These are phyloP conservation scores for Ancistrus triradiatus DNA, from an alignment of 2,113 vertebrate species.

Conservation along the genomic window DNA sequence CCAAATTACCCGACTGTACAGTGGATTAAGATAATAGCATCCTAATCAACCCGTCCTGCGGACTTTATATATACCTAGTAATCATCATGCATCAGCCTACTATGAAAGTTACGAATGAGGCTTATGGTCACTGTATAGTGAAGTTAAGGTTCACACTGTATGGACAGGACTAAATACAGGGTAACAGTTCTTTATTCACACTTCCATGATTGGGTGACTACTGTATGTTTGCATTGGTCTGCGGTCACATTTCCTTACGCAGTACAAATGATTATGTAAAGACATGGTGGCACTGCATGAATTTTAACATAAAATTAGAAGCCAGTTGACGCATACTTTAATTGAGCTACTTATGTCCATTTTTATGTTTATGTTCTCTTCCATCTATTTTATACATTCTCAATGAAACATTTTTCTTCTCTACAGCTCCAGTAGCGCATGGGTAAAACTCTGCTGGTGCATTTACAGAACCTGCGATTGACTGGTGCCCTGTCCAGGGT, in stretches of 20 bases:
- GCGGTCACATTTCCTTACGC: conserved; percentile 3
- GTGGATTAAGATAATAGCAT: conserved; percentile 39
- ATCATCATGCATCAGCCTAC: conserved; percentile 33
- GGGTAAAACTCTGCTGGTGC: too few species aligned
- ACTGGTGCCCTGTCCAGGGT: too few species aligned
- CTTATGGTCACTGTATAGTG: conserved; percentile 24
- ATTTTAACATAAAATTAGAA: not conserved
- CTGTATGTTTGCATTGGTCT: not conserved
- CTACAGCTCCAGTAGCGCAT: too few species aligned
- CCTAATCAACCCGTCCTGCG: conserved; percentile 34
- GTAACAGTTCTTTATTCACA: conserved; percentile 47
- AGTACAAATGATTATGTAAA: conserved; percentile 1
- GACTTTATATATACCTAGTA: conserved; percentile 58
- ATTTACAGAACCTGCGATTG: too few species aligned
- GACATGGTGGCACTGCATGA: not conserved
- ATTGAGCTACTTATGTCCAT: too few species aligned
- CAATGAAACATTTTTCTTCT: too few species aligned
- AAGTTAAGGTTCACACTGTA: conserved; percentile 33
- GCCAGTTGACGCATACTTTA: too few species aligned
- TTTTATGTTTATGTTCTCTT: too few species aligned
- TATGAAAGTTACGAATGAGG: conserved; percentile 50
- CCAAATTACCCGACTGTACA: conserved; percentile 13
- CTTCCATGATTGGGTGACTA: conserved; percentile 29
- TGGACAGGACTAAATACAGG: conserved; percentile 48
- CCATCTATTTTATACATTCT: too few species aligned